These are phyloP conservation scores for Hymenochirus boettgeri DNA, from an alignment of 2,113 vertebrate species.

Conservation along the genomic window DNA sequence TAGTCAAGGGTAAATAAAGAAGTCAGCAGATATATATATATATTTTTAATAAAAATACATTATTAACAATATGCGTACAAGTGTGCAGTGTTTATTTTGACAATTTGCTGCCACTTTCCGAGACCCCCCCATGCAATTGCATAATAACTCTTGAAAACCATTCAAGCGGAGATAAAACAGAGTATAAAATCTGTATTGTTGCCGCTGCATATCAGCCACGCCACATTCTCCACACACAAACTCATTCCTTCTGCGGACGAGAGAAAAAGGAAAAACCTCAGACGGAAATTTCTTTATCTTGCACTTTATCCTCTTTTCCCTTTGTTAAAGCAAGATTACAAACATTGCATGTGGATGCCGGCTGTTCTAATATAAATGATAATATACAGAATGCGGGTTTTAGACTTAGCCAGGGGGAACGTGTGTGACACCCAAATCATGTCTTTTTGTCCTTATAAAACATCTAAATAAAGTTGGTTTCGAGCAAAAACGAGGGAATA, in stretches of 20 bases:
- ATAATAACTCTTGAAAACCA: conserved; percentile 34
- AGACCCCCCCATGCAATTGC: conserved; percentile 34
- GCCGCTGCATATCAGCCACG: conserved; percentile 20
- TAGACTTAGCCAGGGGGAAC: no score
- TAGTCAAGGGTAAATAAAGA: no score
- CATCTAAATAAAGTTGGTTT: no score
- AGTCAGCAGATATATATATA: neutral
- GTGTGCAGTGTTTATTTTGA: conserved; percentile 11
- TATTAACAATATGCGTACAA: conserved; percentile 12
- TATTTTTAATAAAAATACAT: neutral
- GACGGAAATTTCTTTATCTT: no score
- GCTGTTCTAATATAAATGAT: no score
- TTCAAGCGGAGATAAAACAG: conserved; percentile 20
- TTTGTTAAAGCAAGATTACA: neutral
- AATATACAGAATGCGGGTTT: no score
- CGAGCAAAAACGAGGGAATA: no score
- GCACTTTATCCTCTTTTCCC: neutral
- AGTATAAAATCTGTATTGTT: conserved; percentile 39
- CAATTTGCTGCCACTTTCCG: conserved; percentile 3
- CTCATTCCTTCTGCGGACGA: neutral
- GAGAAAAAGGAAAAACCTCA: neutral
- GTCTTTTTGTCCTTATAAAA: no score
- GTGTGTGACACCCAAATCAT: no score
- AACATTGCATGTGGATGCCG: conserved; percentile 3
- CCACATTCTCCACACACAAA: conserved; percentile 13